These are phyloP conservation scores for Chrysochloris asiatica DNA, from an alignment of 2,113 vertebrate genomes.

Conservation along the genomic window DNA sequence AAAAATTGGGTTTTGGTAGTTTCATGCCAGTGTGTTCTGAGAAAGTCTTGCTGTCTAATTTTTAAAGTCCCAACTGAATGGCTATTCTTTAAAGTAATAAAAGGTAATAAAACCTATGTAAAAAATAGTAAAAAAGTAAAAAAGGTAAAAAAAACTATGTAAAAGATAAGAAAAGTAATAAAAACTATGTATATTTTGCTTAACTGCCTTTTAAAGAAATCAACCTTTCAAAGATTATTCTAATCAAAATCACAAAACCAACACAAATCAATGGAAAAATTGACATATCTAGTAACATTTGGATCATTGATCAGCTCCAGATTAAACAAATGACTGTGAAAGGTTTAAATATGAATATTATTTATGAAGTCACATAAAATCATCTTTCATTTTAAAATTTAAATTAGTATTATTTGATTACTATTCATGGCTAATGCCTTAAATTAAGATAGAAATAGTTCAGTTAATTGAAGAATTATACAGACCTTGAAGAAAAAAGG, in stretches of 20 bases:
- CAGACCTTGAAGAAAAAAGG: not conserved
- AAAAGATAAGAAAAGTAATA: no score
- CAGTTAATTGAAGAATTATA: not conserved
- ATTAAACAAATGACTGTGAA: conserved; percentile 34
- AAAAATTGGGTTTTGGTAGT: conserved; percentile 33
- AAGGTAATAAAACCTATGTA: conserved; percentile 76
- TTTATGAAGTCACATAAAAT: conserved; percentile 30
- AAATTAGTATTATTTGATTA: conserved; percentile 4
- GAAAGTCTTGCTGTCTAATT: conserved; percentile 67
- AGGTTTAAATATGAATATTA: conserved; percentile 33
- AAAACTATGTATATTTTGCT: conserved; percentile 73
- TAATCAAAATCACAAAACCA: conserved; percentile 75
- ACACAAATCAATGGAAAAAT: conserved; percentile 66
- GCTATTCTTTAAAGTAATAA: conserved; percentile 69
- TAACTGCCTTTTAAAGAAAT: conserved; percentile 74
- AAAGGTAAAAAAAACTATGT: no score
- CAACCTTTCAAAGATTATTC: conserved; percentile 77
- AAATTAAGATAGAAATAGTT: conserved; percentile 8
- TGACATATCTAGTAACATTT: conserved; percentile 64
- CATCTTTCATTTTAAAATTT: conserved; percentile 31
- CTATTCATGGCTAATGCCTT: not conserved
- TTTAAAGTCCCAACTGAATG: conserved; percentile 16
- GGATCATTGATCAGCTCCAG: conserved; percentile 48
- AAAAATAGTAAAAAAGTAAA: no score
- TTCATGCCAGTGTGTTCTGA: conserved; percentile 65